These are phyloP conservation scores for Cuniculus paca DNA, from an alignment of 2,797 vertebrate genomes.

Conservation along the genomic window DNA sequence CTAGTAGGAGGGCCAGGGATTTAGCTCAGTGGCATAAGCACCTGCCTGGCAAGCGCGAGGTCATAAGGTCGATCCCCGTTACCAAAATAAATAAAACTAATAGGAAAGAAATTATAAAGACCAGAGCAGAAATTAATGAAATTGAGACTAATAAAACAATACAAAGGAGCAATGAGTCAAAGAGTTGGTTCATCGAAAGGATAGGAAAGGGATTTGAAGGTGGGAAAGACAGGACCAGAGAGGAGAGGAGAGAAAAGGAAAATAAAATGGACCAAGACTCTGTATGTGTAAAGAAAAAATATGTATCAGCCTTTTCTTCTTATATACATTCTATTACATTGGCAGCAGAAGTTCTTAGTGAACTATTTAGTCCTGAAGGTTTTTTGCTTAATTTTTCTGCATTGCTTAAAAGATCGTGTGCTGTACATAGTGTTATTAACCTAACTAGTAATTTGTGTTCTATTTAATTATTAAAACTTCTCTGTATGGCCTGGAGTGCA, in stretches of 20 bases:
- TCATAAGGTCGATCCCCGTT: no score
- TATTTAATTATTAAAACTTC: conserved; percentile 65
- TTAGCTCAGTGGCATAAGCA: no score
- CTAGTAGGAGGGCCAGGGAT: neutral
- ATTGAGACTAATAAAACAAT: neutral
- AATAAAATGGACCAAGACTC: neutral
- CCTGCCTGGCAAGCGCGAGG: no score
- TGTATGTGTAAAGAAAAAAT: neutral
- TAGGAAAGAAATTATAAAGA: neutral
- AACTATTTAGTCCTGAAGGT: conserved; percentile 47
- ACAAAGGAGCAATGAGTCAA: neutral
- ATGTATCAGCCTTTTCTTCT: neutral
- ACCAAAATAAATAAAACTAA: neutral
- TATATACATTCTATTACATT: neutral
- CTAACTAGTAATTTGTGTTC: conserved; percentile 69
- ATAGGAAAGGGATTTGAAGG: neutral
- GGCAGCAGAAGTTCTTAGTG: conserved; percentile 33
- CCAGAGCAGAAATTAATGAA: neutral
- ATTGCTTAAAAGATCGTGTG: conserved; percentile 50
- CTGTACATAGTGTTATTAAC: conserved; percentile 52
- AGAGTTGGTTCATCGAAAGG: neutral
- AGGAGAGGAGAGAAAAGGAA: neutral
- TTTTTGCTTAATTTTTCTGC: conserved; percentile 62
- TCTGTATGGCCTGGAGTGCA: conserved; percentile 64
- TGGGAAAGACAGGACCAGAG: neutral